A percentile compares a stretch with the other conserved stretches of the same genome.
These are phyloP conservation scores for Melanotaenia duboulayi DNA, from an alignment of 2,113 vertebrate genomes.

Conservation along the genomic window DNA sequence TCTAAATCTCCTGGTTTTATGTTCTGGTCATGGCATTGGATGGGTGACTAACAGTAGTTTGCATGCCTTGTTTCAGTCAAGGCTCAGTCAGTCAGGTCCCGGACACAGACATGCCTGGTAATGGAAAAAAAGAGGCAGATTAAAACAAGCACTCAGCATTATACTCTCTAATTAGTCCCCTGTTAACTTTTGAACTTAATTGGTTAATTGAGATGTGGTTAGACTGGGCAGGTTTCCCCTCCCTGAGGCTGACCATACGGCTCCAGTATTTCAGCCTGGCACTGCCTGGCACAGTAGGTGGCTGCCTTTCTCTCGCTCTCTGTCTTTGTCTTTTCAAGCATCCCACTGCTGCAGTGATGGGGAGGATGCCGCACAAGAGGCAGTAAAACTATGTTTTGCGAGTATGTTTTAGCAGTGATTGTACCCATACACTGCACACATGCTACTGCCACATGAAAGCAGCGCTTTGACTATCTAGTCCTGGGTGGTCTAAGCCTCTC, in stretches of 20 bases:
- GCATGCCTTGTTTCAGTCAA: constrained; percentile 66
- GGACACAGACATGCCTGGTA: constrained; percentile 55
- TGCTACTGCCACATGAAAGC: constrained; percentile 81
- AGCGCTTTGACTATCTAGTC: constrained; percentile 59
- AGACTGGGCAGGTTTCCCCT: constrained; percentile 71
- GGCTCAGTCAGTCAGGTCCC: constrained; percentile 58
- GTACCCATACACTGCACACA: constrained; percentile 73
- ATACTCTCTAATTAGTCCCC: constrained; percentile 70
- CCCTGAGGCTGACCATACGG: constrained; percentile 72
- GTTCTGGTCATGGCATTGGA: constrained; percentile 57
- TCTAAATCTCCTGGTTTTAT: constrained; percentile 76
- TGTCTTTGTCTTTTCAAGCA: constrained; percentile 50
- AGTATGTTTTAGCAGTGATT: constrained; percentile 74
- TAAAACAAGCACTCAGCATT: constrained; percentile 68
- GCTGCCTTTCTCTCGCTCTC: constrained; percentile 40
- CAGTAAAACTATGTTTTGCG: constrained; percentile 73
- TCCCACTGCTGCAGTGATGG: constrained; percentile 61
- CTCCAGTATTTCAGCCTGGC: constrained; percentile 70
- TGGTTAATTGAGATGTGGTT: constrained; percentile 78
- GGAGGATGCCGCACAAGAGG: constrained; percentile 71
- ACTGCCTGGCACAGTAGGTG: constrained; percentile 69
- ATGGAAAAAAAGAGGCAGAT: constrained; percentile 38
- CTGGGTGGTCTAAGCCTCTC: constrained; percentile 81
- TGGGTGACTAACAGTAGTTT: constrained; percentile 72
- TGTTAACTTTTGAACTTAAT: constrained; percentile 78